phyloP scores from a whole-genome alignment of 2,113 vertebrate genomes.

The Erpornis zantholeuca region DNA sequence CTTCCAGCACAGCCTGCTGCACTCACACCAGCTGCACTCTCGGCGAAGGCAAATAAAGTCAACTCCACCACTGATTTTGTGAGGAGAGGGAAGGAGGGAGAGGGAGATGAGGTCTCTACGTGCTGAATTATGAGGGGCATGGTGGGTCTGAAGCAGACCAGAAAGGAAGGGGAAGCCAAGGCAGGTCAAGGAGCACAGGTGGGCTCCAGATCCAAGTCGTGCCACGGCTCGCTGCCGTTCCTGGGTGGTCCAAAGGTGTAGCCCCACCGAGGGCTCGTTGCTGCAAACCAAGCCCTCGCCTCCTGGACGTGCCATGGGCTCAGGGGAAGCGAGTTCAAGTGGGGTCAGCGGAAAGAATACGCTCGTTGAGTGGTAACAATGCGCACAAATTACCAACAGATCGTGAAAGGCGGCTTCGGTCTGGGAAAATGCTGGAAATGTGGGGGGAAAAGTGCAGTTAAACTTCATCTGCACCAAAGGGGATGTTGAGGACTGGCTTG shows the following conservation, averaged over 20 bases:
- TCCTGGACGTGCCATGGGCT: neutral
- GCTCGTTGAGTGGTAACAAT: constrained; percentile 32
- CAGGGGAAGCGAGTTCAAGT: neutral
- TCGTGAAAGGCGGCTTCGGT: neutral
- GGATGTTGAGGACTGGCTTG: neutral
- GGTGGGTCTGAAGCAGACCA: neutral
- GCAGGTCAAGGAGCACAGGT: constrained; percentile 44
- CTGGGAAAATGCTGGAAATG: neutral
- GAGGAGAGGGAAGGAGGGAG: neutral
- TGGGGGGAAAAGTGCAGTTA: neutral
- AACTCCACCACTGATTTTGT: neutral
- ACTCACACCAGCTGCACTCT: neutral
- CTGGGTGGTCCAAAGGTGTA: constrained; percentile 56
- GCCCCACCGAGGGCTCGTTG: neutral
- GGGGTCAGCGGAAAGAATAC: constrained; percentile 21
- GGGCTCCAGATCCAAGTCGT: neutral
- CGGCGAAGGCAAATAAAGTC: neutral
- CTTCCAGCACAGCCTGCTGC: neutral
- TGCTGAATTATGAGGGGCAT: neutral
- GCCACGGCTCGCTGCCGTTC: neutral
- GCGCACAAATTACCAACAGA: neutral
- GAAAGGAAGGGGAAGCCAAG: neutral
- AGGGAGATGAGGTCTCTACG: neutral
- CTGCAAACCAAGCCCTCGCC: neutral
- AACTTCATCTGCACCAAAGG: neutral